These are phyloP conservation scores for Antheraea pernyi DNA, from an alignment of 1,140 invertebrate genomes.

Conservation along the genomic window DNA sequence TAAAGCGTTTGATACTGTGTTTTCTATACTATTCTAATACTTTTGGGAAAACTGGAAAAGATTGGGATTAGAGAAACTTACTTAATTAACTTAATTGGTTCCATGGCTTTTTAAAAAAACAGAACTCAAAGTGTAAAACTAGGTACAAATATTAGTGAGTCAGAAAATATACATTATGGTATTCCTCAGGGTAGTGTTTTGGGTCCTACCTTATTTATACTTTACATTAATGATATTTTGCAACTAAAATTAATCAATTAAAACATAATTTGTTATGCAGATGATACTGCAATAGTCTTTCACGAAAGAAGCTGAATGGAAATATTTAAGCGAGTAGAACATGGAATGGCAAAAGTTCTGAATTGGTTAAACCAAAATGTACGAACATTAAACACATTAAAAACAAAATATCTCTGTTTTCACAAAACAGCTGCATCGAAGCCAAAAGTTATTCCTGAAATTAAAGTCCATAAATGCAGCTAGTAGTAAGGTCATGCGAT, in stretches of 20 bases:
- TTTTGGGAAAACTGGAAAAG: not conserved
- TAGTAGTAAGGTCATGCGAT: too few relatives aligned
- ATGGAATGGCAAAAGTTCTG: not conserved
- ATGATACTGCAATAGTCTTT: slow-evolving; percentile 28
- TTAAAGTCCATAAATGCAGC: too few relatives aligned
- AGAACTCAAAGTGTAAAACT: not conserved
- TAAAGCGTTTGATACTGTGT: too few relatives aligned
- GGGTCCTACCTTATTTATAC: too few relatives aligned
- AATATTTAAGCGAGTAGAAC: slow-evolving; percentile 7
- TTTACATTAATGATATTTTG: too few relatives aligned
- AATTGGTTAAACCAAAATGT: slow-evolving; percentile 21
- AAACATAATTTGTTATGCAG: slow-evolving; percentile 26
- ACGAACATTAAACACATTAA: too few relatives aligned
- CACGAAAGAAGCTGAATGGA: slow-evolving; percentile 15
- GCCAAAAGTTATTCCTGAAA: too few relatives aligned
- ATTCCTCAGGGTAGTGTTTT: too few relatives aligned
- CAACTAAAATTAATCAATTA: slow-evolving; percentile 1
- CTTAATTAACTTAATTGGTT: slow-evolving; percentile 3
- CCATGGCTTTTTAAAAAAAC: not conserved
- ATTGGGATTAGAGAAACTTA: not conserved
- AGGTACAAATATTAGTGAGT: slow-evolving; percentile 4
- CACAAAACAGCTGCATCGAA: too few relatives aligned
- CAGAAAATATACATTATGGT: slow-evolving; percentile 19
- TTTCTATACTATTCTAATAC: not conserved
- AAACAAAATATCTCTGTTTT: too few relatives aligned